phyloP scores from a whole-genome alignment of 2,888 invertebrate genomes.

The Lobophora halterata region DNA sequence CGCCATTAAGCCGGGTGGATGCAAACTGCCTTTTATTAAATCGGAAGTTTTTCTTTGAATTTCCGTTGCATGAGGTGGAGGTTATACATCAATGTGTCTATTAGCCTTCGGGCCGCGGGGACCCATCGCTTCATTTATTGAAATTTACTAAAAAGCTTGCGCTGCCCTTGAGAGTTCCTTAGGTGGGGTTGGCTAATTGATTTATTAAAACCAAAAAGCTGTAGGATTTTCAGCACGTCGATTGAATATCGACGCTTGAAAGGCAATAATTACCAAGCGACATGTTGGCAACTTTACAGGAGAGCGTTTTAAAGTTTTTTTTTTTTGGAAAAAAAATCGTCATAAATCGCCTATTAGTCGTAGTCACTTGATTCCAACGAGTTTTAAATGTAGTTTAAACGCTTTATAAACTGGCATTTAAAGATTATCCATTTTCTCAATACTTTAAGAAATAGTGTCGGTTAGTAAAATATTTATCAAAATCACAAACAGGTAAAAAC shows the following conservation, averaged over 20 bases:
- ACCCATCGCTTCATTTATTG: conserved; percentile 70
- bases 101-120: conserved; percentile 50
- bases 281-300: no score
- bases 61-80: conserved; percentile 32
- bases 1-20: conserved; percentile 47
- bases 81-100: conserved; percentile 70
- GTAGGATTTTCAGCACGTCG: conserved; percentile 1
- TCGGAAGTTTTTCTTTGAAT: conserved; percentile 31
- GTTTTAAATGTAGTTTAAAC: no score
- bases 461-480: no score
- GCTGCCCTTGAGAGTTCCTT: conserved; percentile 31
- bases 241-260: background rate
- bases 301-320: no score
- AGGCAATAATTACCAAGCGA: no score
- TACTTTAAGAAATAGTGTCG: no score
- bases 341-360: no score
- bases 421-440: no score
- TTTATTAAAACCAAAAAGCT: conserved; percentile 33
- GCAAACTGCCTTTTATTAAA: conserved; percentile 36
- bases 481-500: no score
- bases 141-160: conserved; percentile 51
- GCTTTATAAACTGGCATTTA: no score
- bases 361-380: no score
- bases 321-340: no score
- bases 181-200: conserved; percentile 23